A percentile compares a stretch with the other conserved stretches of the same genome.
phyloP scores from a whole-genome alignment of 1,140 invertebrate species.

The Capitella teleta region DNA sequence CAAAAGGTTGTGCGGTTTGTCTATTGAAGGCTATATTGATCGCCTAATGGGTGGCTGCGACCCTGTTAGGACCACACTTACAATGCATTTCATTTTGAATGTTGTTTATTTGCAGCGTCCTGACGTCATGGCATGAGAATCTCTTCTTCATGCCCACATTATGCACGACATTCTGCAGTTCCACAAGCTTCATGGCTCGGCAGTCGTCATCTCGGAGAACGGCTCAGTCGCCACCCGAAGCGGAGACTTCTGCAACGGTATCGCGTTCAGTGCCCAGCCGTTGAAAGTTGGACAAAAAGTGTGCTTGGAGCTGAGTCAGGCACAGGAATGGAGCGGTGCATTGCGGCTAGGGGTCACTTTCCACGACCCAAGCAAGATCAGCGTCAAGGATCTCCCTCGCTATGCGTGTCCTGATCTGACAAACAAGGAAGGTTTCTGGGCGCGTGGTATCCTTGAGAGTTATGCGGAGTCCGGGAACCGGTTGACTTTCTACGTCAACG shows the following conservation, averaged over 20 bases:
- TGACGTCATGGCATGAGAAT: too few relatives aligned
- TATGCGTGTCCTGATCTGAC: constrained; percentile 35
- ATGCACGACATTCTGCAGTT: constrained; percentile 15
- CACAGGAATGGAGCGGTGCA: constrained; percentile 36
- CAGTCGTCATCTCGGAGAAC: constrained; percentile 21
- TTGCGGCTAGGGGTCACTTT: constrained; percentile 39
- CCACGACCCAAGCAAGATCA: constrained; percentile 26
- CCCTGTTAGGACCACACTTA: too few relatives aligned
- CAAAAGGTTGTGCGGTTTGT: too few relatives aligned
- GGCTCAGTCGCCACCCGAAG: constrained; percentile 21
- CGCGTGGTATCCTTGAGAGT: constrained; percentile 27
- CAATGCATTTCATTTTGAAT: too few relatives aligned
- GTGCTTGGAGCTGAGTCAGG: constrained; percentile 26
- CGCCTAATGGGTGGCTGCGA: too few relatives aligned
- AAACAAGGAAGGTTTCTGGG: constrained; percentile 36
- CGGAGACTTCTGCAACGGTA: constrained; percentile 37
- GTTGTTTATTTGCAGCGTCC: too few relatives aligned
- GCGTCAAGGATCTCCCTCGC: constrained; percentile 22
- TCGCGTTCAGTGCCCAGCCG: constrained; percentile 37
- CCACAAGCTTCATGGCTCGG: constrained; percentile 27
- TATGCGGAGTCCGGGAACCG: constrained; percentile 22
- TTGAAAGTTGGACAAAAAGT: constrained; percentile 28
- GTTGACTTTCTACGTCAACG: constrained; percentile 34
- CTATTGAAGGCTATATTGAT: too few relatives aligned
- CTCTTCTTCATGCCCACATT: neutral